Base-by-base conservation (phyloP, 1,140 invertebrate genomes). In the Drosophila lacteicornis region DNA sequence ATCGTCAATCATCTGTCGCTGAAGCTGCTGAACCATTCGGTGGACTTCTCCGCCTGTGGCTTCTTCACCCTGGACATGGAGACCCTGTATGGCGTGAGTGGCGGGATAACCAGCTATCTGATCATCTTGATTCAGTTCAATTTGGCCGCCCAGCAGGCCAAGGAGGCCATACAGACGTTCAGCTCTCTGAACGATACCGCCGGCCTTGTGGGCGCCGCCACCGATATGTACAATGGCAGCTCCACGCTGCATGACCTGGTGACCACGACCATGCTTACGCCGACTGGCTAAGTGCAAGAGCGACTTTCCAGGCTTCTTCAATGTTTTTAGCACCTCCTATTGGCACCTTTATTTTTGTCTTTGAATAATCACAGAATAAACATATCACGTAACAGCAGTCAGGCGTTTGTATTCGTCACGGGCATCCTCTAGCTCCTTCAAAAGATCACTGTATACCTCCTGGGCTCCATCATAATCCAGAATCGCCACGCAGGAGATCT, bases 81-180 rank as follows among this genome's bases (percentile, higher is more conserved):
- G 56, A 93, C 92, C 4, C 47, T 93, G 15, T 93, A 93, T 68
- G 87, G 91, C 1, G 92, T 93, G 30, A 91, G 91, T 47, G 92
- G 92, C 30, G 92, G 92, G 17, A 93, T 93, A 40, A 93, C 92
- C 1, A 93, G 92, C 53, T 93, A 93, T 30, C 69, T 93, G 4
- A 93, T 93, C 30, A 93, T 93, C 7, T 63, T 93, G 27, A 93
- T 93, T 45, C 92, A 93, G 71, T 93, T 93, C 33, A 93, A 93
- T 75, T 78, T 93, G 59, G 92, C 92, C 25, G 91, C 92, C 6
- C 88, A 93, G 40, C 92, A 92, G 56, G 87, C 92, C 19, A 92
- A 92, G 59, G 91, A 92, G 27, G 91, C 91, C 19, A 81, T 90
- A 25, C 78, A 87, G 15, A 86, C 82, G 1, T 83, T 83, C 6